These are phyloP conservation scores for Danio rerio DNA, from an alignment of 2,113 vertebrate species.

Conservation along the genomic window DNA sequence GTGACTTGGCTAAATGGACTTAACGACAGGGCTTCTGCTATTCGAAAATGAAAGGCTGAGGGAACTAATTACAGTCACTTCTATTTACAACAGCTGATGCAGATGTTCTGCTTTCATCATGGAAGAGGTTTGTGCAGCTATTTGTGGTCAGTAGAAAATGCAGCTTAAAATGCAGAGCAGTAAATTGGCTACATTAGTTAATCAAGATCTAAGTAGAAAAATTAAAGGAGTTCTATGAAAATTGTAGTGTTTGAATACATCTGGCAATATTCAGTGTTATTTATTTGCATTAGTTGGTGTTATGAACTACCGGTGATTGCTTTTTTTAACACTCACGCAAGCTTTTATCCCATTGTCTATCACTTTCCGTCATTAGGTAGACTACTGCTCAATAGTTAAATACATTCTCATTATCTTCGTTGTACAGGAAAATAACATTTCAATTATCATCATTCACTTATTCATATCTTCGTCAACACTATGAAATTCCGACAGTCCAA, in stretches of 20 bases:
- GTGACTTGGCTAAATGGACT: conserved; percentile 6
- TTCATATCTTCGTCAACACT: too few species aligned
- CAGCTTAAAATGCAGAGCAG: not conserved
- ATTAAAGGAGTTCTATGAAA: not conserved
- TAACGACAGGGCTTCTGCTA: conserved; percentile 27
- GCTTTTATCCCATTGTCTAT: too few species aligned
- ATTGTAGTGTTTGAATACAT: not conserved
- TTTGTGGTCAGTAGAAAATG: not conserved
- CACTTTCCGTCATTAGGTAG: too few species aligned
- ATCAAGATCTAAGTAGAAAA: not conserved
- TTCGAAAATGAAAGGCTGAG: conserved; percentile 23
- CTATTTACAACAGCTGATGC: conserved; percentile 16
- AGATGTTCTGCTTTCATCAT: not conserved
- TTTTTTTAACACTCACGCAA: not conserved
- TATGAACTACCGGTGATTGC: not conserved
- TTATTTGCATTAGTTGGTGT: not conserved
- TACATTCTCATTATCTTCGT: too few species aligned
- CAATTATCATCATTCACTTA: too few species aligned
- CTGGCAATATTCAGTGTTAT: not conserved
- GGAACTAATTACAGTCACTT: not conserved
- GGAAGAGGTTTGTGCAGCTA: not conserved
- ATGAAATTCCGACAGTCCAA: too few species aligned
- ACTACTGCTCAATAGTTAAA: too few species aligned
- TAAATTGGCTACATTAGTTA: not conserved
- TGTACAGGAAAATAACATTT: too few species aligned